A percentile compares a stretch with the other conserved stretches of the same genome.
These are phyloP conservation scores for Phataginus tetradactyla DNA, from an alignment of 2,797 vertebrate genomes.

Conservation along the genomic window DNA sequence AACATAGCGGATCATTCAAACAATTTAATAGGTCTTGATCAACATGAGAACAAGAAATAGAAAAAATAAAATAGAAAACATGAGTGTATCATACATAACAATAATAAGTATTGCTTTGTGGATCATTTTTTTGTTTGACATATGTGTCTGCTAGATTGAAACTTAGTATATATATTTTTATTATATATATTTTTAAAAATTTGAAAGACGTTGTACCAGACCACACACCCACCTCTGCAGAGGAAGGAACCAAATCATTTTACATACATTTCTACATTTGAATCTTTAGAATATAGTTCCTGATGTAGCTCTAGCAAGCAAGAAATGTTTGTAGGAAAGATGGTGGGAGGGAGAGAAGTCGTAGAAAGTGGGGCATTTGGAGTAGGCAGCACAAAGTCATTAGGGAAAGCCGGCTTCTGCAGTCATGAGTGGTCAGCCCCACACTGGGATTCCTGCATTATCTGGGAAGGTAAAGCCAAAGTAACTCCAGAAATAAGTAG, in stretches of 20 bases:
- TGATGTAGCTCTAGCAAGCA: background rate
- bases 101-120: background rate
- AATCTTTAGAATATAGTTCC: background rate
- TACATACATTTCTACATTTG: background rate
- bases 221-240: background rate
- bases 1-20: background rate
- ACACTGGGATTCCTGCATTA: background rate
- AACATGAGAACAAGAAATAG: background rate
- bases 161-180: background rate
- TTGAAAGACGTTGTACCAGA: background rate
- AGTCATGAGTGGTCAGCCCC: background rate
- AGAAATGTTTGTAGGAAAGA: background rate
- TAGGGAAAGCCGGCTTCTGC: background rate
- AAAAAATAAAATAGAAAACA: background rate
- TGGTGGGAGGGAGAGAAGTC: background rate
- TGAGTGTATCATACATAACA: background rate
- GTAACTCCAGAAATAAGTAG: background rate
- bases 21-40: background rate
- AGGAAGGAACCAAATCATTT: background rate
- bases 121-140: background rate
- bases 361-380: background rate
- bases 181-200: background rate
- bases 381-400: background rate
- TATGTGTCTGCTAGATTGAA: background rate
- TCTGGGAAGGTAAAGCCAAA: background rate